Conservation (phyloP, 2,888 invertebrate species). For the Notocelia uddmanniana region DNA sequence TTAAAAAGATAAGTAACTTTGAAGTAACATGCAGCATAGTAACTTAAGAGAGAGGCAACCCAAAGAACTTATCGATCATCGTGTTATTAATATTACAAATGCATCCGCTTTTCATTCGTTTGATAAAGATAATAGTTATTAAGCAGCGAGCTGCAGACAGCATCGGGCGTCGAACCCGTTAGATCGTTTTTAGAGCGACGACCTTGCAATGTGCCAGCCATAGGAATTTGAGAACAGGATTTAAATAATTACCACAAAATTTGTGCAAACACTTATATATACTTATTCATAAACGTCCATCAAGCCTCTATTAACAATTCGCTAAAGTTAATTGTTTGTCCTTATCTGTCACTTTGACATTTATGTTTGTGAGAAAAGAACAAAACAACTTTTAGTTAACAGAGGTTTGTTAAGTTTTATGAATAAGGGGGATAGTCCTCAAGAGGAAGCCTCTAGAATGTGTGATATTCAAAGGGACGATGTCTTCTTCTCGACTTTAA, state of each 20-base stretch:
- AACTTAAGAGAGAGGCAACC: neutral
- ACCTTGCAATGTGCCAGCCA: constrained; percentile 68
- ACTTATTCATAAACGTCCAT: too few relatives aligned
- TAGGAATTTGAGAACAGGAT: constrained; percentile 35
- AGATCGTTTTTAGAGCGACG: constrained; percentile 78
- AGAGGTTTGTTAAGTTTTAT: too few relatives aligned
- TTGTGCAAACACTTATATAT: neutral
- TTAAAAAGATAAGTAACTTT: neutral
- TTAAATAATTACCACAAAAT: constrained; percentile 10
- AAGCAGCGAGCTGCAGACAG: constrained; percentile 54
- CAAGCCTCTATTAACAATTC: too few relatives aligned
- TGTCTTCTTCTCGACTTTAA: neutral
- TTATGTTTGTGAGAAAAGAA: too few relatives aligned
- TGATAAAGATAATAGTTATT: constrained; percentile 50
- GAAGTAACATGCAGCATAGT: constrained; percentile 1
- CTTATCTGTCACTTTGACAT: too few relatives aligned
- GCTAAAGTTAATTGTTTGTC: too few relatives aligned
- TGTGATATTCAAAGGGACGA: neutral
- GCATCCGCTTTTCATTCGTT: constrained; percentile 22
- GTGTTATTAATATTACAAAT: constrained; percentile 3
- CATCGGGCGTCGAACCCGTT: constrained; percentile 80
- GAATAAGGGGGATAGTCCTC: too few relatives aligned
- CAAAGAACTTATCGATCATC: neutral
- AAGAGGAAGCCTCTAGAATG: neutral
- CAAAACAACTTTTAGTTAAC: too few relatives aligned